Evolutionary conservation across 2,113 vertebrate genomes (phyloP).

Genomic region (Dasypus novemcinctus): DNA sequence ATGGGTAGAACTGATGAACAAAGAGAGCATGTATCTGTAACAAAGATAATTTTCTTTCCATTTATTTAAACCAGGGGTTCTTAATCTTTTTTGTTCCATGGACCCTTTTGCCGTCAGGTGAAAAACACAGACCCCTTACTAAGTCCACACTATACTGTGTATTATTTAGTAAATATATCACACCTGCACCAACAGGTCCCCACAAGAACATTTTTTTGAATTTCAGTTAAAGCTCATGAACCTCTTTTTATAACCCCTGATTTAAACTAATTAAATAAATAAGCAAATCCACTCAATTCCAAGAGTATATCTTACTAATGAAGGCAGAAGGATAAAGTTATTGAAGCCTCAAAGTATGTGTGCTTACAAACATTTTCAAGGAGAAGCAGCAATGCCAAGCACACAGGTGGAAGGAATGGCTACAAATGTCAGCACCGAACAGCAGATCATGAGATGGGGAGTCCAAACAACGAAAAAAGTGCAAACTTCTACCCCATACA

Average conservation of each 20-base stretch:
- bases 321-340: conserved; percentile 50
- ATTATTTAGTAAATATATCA: no score
- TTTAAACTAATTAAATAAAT: background rate
- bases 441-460: background rate
- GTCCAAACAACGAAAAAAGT: background rate
- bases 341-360: background rate
- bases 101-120: no score
- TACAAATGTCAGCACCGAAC: conserved; percentile 31
- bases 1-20: conserved; percentile 24
- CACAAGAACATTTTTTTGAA: no score
- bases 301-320: conserved; percentile 52
- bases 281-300: conserved; percentile 56
- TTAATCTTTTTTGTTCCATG: no score
- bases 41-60: conserved; percentile 15
- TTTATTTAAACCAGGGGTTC: background rate
- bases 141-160: no score
- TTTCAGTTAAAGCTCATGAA: no score
- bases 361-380: background rate
- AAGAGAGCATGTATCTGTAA: conserved; percentile 57
- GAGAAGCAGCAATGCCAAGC: background rate
- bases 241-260: no score
- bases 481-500: background rate
- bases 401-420: conserved; percentile 39
- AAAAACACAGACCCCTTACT: no score
- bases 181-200: no score